Conservation (phyloP, 2,888 invertebrate species). For the Megastigmus dorsalis region DNA sequence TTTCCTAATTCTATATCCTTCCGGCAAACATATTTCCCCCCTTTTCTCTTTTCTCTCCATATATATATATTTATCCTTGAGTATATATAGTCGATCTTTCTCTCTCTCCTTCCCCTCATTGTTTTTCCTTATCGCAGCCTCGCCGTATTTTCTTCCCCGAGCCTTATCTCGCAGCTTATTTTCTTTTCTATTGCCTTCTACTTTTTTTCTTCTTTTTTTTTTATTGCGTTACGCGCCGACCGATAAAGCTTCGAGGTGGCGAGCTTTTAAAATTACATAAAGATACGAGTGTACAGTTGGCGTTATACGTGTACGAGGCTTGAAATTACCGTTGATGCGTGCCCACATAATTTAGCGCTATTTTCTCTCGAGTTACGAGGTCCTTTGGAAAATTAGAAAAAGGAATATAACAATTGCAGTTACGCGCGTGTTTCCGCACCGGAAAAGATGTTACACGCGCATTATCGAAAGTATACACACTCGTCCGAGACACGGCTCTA, state of each 20-base stretch:
- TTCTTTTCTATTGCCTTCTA: background rate
- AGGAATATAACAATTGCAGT: no score
- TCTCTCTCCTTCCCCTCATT: background rate
- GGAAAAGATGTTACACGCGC: no score
- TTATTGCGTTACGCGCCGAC: no score
- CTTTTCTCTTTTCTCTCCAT: no score
- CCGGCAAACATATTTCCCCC: background rate
- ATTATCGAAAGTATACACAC: no score
- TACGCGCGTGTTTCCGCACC: no score
- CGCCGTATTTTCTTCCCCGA: background rate
- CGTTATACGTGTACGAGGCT: background rate
- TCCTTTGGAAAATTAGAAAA: no score
- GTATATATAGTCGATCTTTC: no score
- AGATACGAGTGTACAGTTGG: background rate
- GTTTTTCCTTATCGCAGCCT: conserved; percentile 3
- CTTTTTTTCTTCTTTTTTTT: background rate
- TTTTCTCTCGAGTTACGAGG: no score
- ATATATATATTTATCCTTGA: no score
- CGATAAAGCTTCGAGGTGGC: background rate
- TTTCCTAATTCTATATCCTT: background rate
- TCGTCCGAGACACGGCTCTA: no score
- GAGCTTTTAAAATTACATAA: background rate
- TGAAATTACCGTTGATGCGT: background rate
- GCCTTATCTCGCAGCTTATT: background rate
- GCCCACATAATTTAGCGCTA: background rate